Evolutionary conservation across 2,113 vertebrate species (phyloP), one percentile per base, ranked within the genome.

Genomic region (Abramis brama): DNA sequence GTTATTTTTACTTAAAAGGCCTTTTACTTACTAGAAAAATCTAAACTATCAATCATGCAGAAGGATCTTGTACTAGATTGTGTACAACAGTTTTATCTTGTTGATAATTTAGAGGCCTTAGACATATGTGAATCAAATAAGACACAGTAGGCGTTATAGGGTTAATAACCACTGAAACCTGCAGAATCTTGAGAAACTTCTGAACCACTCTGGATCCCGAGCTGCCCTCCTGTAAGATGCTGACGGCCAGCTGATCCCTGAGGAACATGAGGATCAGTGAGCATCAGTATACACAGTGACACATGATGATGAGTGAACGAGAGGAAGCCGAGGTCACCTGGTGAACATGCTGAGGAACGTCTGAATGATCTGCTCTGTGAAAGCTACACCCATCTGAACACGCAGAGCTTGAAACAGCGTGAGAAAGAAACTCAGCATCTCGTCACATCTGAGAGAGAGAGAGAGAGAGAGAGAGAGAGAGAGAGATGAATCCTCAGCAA

Each of bases 311-410:
- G 1, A 47, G 6, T 21, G 19, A 57, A 8, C 55, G 19, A 3
- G 21, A 57, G 55, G 55, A 57, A 57, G 55, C 6, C 2, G 19
- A 57, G 27, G 27, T 85, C 93, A 99, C 98, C 98, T 98, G 92
- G 98, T 99, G 92, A 99, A 99, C 98, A 99, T 97, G 91, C 97
- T 98, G 86, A 99, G 96, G 92, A 99, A 99, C 75, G 97, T 99
- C 93, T 99, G 98, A 88, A 99, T 98, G 89, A 98, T 97, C 91
- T 99, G 98, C 89, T 98, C 98, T 0, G 98, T 99, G 93, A 99
- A 99, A 86, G 97, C 95, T 77, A 97, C 97, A 0, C 98, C 98
- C 98, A 99, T 99, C 93, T 99, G 98, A 36, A 99, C 98, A 92
- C 97, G 93, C 91, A 99, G 93, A 12, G 97, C 96, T 93, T 98